phyloP scores from a whole-genome alignment of 2,888 invertebrate genomes.

The Drosophila niveifrons region DNA sequence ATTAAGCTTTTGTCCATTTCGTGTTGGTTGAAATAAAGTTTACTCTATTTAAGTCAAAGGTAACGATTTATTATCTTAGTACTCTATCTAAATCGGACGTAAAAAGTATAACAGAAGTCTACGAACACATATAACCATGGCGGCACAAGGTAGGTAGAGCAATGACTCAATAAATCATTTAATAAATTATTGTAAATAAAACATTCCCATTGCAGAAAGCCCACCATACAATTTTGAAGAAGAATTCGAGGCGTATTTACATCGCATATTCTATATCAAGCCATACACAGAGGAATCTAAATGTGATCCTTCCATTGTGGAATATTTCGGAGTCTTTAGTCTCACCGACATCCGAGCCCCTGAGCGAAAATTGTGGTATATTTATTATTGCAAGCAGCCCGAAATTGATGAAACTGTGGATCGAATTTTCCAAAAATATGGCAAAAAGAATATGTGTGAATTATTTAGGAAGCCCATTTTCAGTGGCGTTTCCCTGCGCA shows the following conservation, averaged over 20 bases:
- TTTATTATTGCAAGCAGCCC: slow-evolving; percentile 60
- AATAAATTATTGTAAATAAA: not conserved
- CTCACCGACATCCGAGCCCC: slow-evolving; percentile 53
- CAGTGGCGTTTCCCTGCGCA: slow-evolving; percentile 55
- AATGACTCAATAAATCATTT: not conserved
- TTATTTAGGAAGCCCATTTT: slow-evolving; percentile 63
- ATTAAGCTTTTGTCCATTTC: slow-evolving; percentile 38
- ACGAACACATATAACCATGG: slow-evolving; percentile 17
- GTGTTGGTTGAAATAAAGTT: slow-evolving; percentile 23
- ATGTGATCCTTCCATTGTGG: slow-evolving; percentile 44
- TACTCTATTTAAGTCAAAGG: slow-evolving; percentile 26
- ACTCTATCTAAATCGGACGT: not conserved
- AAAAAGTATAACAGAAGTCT: not conserved
- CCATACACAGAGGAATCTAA: slow-evolving; percentile 1
- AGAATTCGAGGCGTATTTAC: slow-evolving; percentile 49
- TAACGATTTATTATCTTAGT: not conserved
- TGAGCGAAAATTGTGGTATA: slow-evolving; percentile 65
- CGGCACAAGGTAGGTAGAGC: slow-evolving; percentile 20
- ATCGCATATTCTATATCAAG: slow-evolving; percentile 41
- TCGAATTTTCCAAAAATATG: slow-evolving; percentile 61
- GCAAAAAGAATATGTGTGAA: slow-evolving; percentile 69
- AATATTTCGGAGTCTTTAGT: slow-evolving; percentile 63
- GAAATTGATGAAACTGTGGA: slow-evolving; percentile 62
- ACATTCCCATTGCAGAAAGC: slow-evolving; percentile 13
- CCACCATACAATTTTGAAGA: slow-evolving; percentile 47